Evolutionary conservation across 2,113 vertebrate genomes (phyloP).

Genomic region (Mixornis gularis): DNA sequence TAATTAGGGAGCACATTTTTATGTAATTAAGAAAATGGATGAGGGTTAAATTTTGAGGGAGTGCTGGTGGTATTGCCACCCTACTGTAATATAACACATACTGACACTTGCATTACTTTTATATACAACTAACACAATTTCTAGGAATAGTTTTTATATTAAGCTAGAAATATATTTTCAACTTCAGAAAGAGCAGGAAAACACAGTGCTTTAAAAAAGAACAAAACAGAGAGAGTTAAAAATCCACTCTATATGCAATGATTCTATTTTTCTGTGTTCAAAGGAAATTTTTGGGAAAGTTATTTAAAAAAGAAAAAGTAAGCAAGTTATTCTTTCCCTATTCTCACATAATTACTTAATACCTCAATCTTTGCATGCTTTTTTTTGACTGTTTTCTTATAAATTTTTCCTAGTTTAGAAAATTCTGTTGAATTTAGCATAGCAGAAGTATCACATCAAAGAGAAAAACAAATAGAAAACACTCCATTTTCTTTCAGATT

Average conservation of each 20-base stretch:
- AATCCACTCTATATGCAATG: background rate
- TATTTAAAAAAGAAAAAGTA: background rate
- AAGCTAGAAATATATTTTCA: background rate
- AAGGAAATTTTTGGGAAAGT: background rate
- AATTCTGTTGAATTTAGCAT: background rate
- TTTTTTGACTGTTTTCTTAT: background rate
- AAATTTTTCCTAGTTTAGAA: background rate
- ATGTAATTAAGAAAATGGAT: conserved; percentile 55
- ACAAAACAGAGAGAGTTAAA: background rate
- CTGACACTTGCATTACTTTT: background rate
- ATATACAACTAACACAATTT: background rate
- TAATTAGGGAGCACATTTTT: conserved; percentile 26
- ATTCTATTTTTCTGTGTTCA: background rate
- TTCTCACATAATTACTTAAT: background rate
- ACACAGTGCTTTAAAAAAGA: background rate
- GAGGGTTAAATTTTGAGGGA: background rate
- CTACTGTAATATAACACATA: background rate
- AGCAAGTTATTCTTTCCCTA: background rate
- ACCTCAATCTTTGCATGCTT: background rate
- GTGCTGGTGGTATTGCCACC: background rate
- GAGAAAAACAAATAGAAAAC: background rate
- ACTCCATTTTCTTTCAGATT: background rate
- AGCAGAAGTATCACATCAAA: background rate
- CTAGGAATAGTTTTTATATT: background rate
- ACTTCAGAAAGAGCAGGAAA: background rate